Conservation (phyloP, 2,113 vertebrate genomes). For the Capra hircus region DNA sequence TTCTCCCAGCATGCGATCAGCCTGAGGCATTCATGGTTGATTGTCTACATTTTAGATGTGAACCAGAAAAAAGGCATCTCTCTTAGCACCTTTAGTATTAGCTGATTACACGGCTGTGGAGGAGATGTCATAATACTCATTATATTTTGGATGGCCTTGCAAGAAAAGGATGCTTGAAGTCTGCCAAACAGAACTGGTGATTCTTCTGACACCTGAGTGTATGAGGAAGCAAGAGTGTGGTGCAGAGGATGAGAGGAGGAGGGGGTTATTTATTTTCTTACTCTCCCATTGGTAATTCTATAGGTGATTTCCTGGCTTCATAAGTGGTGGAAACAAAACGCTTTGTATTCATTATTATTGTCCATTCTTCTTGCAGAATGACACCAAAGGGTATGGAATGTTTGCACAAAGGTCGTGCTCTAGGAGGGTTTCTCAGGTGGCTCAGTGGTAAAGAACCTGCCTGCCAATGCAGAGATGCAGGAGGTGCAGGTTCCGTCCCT, state of each 20-base stretch:
- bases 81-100: constrained; percentile 62
- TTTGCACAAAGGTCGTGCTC: constrained; percentile 63
- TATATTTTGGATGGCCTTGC: constrained; percentile 58
- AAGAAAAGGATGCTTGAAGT: constrained; percentile 50
- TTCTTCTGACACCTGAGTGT: constrained; percentile 65
- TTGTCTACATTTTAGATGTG: constrained; percentile 71
- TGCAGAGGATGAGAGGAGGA: background rate
- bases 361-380: constrained; percentile 66
- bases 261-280: constrained; percentile 59
- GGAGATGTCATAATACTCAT: constrained; percentile 60
- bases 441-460: background rate
- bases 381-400: constrained; percentile 48
- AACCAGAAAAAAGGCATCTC: constrained; percentile 59
- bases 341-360: constrained; percentile 58
- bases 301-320: constrained; percentile 68
- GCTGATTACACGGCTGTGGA: constrained; percentile 31
- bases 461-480: background rate
- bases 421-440: background rate
- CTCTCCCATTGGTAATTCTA: constrained; percentile 69
- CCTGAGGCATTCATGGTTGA: constrained; percentile 70
- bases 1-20: constrained; percentile 63
- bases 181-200: constrained; percentile 37
- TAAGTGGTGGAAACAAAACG: constrained; percentile 59
- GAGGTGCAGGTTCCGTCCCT: background rate
- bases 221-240: background rate